Evolutionary conservation across 1,140 invertebrate species (phyloP).

Genomic region (Tetramorium alpestre): DNA sequence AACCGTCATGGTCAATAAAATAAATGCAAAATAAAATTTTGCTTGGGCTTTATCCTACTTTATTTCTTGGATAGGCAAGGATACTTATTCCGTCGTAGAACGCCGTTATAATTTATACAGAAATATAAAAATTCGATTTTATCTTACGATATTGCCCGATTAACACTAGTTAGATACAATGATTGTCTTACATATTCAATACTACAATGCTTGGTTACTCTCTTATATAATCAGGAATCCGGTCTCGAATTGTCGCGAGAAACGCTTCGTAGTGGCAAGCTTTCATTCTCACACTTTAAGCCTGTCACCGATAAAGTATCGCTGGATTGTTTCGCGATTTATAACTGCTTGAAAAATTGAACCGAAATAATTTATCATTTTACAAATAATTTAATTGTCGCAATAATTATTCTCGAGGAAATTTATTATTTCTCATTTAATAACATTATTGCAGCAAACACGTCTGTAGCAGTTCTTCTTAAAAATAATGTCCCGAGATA

Average conservation of each 20-base stretch:
- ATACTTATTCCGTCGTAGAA: background rate
- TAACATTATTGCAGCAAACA: background rate
- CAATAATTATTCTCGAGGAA: background rate
- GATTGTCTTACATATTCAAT: constrained; percentile 1
- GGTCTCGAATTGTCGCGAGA: background rate
- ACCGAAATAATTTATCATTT: constrained; percentile 17
- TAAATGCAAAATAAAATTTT: background rate
- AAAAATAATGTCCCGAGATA: background rate
- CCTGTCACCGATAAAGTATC: constrained; percentile 17
- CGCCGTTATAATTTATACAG: background rate
- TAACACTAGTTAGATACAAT: background rate
- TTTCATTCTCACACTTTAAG: constrained; percentile 8
- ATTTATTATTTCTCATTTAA: constrained; percentile 2
- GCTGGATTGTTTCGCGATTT: background rate
- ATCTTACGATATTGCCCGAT: background rate
- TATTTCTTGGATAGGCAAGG: background rate
- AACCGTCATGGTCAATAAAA: constrained; percentile 22
- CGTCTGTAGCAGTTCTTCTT: background rate
- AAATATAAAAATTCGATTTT: background rate
- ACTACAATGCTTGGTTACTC: background rate
- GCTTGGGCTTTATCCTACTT: background rate
- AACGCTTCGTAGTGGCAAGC: background rate
- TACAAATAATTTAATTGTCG: background rate
- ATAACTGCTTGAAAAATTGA: background rate
- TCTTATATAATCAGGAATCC: constrained; percentile 4